Conservation (phyloP, 2,888 invertebrate genomes). For the Zootermopsis nevadensis region DNA sequence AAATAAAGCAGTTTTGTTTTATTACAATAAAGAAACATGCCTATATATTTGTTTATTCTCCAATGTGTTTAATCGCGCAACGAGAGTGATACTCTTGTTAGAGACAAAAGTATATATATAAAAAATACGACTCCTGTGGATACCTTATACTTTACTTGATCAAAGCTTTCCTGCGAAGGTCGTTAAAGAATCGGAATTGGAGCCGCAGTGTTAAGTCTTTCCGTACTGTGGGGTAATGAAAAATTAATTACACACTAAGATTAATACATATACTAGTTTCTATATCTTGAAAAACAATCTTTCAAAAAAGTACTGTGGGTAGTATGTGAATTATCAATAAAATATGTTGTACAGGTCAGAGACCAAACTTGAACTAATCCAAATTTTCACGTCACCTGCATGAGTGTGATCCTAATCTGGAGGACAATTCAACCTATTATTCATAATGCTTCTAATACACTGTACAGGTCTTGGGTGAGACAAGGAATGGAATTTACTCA, state of each 20-base stretch:
- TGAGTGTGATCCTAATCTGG: neutral
- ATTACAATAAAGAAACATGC: slow-evolving; percentile 16
- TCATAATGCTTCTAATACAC: neutral
- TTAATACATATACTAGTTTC: too few relatives aligned
- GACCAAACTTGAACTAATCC: neutral
- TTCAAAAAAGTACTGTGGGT: too few relatives aligned
- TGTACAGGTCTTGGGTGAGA: neutral
- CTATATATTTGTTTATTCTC: slow-evolving; percentile 21
- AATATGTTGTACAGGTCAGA: neutral
- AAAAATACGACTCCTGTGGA: slow-evolving; percentile 29
- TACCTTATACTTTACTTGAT: slow-evolving; percentile 54
- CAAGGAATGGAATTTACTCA: neutral
- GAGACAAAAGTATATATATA: slow-evolving; percentile 12
- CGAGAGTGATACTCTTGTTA: slow-evolving; percentile 10
- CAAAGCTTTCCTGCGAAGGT: slow-evolving; percentile 80
- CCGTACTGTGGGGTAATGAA: slow-evolving; percentile 84
- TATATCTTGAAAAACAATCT: too few relatives aligned
- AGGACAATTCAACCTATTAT: neutral
- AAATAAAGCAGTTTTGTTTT: slow-evolving; percentile 28
- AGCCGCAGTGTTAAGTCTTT: slow-evolving; percentile 96
- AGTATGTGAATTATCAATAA: neutral
- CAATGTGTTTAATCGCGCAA: slow-evolving; percentile 19
- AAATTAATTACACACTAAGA: slow-evolving; percentile 54
- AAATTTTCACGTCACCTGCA: neutral
- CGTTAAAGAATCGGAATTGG: slow-evolving; percentile 96